phyloP scores from a whole-genome alignment of 2,888 invertebrate species.

The Drosophila flavopinicola region DNA sequence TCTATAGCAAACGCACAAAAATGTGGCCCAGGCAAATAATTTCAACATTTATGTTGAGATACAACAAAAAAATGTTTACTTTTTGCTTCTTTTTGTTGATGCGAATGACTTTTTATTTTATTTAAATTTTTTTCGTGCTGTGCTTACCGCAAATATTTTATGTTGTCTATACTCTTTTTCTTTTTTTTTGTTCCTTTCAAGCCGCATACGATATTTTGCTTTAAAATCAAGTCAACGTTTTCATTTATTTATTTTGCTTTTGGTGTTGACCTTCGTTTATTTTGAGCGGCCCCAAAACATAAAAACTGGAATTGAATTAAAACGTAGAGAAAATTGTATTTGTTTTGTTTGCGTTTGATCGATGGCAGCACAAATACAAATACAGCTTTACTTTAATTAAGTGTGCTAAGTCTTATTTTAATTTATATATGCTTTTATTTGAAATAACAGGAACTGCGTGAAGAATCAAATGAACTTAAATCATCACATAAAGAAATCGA shows the following conservation, averaged over 20 bases:
- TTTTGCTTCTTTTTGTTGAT: background rate
- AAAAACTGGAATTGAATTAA: conserved; percentile 64
- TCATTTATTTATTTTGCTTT: conserved; percentile 39
- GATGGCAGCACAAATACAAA: conserved; percentile 11
- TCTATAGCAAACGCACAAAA: background rate
- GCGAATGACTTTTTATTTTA: conserved; percentile 9
- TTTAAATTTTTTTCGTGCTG: conserved; percentile 21
- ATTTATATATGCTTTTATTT: conserved; percentile 11
- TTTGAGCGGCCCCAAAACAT: conserved; percentile 20
- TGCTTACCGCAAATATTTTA: conserved; percentile 32
- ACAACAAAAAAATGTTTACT: background rate
- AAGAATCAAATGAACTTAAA: conserved; percentile 89
- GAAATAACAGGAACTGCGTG: conserved; percentile 88
- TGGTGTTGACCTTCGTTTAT: conserved; percentile 55
- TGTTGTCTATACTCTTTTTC: conserved; percentile 26
- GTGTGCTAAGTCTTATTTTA: conserved; percentile 15
- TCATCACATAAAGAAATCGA: conserved; percentile 89
- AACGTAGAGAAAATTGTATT: conserved; percentile 30
- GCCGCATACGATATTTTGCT: conserved; percentile 7
- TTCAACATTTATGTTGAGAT: conserved; percentile 1
- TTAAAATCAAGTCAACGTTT: conserved; percentile 39
- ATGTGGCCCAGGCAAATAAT: conserved; percentile 10
- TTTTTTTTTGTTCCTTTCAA: conserved; percentile 21
- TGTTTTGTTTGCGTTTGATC: conserved; percentile 23
- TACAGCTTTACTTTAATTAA: conserved; percentile 2